Evolutionary conservation across 2,113 vertebrate genomes (phyloP).

Genomic region (Nothoprocta perdicaria): DNA sequence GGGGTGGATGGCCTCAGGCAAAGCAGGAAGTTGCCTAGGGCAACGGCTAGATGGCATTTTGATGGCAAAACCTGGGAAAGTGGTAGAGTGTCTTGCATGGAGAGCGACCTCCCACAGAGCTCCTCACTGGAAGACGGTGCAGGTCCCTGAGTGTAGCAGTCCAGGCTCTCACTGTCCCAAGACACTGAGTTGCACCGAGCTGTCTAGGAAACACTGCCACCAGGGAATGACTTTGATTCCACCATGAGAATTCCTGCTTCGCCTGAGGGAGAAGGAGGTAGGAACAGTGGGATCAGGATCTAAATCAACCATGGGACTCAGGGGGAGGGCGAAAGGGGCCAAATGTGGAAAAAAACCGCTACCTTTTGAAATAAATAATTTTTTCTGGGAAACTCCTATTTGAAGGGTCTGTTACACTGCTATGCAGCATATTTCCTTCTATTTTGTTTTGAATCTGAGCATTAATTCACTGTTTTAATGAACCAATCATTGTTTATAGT

Average conservation of each 20-base stretch:
- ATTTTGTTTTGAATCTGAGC: not conserved
- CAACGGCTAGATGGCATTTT: conserved; percentile 23
- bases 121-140: not conserved
- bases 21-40: conserved; percentile 41
- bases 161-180: not conserved
- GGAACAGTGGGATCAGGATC: not conserved
- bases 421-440: not conserved
- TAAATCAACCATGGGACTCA: not conserved
- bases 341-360: fast-evolving
- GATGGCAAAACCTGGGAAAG: conserved; percentile 7
- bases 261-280: not conserved
- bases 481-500: not conserved
- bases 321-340: not conserved
- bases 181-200: not conserved
- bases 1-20: conserved; percentile 17
- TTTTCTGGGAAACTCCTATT: not conserved
- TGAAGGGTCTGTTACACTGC: not conserved
- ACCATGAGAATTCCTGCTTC: not conserved
- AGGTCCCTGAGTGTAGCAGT: not conserved
- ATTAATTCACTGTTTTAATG: not conserved
- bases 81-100: not conserved
- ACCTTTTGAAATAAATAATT: not conserved
- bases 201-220: fast-evolving
- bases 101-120: not conserved
- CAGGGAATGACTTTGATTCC: not conserved